Conservation (phyloP, 1,140 invertebrate genomes). For the Drosophila sturtevanti region DNA sequence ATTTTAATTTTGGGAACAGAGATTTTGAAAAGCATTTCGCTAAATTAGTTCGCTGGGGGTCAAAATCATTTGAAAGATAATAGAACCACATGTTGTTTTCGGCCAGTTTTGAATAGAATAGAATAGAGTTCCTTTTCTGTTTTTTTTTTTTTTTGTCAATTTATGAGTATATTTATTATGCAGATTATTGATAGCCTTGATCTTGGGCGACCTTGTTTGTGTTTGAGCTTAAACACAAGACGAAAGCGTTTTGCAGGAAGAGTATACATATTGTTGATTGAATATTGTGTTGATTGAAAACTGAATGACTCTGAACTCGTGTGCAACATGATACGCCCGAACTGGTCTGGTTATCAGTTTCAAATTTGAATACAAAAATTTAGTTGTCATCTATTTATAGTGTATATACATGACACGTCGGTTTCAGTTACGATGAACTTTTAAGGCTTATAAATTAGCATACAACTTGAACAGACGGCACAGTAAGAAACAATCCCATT, state of each 20-base stretch:
- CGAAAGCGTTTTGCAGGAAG: slow-evolving; percentile 33
- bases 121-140: slow-evolving; percentile 28
- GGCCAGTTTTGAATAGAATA: slow-evolving; percentile 5
- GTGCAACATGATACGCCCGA: neutral
- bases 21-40: neutral
- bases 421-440: slow-evolving; percentile 6
- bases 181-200: slow-evolving; percentile 67
- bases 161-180: slow-evolving; percentile 46
- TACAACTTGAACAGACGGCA: neutral
- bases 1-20: neutral
- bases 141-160: slow-evolving; percentile 44
- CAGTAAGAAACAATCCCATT: neutral
- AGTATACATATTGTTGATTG: slow-evolving; percentile 4
- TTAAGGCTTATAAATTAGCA: slow-evolving; percentile 3
- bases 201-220: slow-evolving; percentile 72
- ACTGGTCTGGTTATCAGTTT: neutral
- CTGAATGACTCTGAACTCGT: slow-evolving; percentile 4
- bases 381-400: slow-evolving; percentile 7
- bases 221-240: slow-evolving; percentile 57
- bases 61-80: slow-evolving; percentile 65
- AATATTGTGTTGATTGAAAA: slow-evolving; percentile 6
- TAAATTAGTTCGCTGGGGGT: slow-evolving; percentile 46
- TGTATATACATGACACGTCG: neutral
- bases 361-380: slow-evolving; percentile 4
- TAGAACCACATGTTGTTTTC: slow-evolving; percentile 54